These are phyloP conservation scores for Tholera decimalis DNA, from an alignment of 2,888 invertebrate genomes.

Conservation along the genomic window DNA sequence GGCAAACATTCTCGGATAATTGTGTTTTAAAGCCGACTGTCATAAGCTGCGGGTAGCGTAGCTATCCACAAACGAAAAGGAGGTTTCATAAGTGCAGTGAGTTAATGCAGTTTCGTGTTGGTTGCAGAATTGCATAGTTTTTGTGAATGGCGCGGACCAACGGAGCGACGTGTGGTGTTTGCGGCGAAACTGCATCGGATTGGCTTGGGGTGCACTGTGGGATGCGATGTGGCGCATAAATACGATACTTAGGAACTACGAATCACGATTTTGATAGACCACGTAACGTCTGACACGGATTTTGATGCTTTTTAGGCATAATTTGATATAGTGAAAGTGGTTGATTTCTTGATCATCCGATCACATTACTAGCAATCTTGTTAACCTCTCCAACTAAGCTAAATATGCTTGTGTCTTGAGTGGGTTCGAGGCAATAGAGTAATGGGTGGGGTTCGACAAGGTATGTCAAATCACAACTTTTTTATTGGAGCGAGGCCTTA, in stretches of 20 bases:
- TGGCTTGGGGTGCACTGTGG: constrained; percentile 45
- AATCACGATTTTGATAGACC: not conserved
- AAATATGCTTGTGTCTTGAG: no score
- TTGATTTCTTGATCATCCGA: no score
- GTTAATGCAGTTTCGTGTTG: constrained; percentile 53
- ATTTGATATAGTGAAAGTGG: no score
- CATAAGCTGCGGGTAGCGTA: constrained; percentile 84
- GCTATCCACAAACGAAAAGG: constrained; percentile 47
- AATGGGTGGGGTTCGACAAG: no score
- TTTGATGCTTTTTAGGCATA: no score
- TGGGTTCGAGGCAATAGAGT: no score
- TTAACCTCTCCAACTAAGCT: no score
- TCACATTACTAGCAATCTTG: no score
- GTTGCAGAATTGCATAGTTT: constrained; percentile 59
- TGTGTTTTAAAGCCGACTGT: constrained; percentile 74
- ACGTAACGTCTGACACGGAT: not conserved
- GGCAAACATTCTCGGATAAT: constrained; percentile 20
- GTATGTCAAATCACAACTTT: no score
- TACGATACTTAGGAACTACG: not conserved
- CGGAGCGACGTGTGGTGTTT: constrained; percentile 59
- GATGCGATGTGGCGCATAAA: not conserved
- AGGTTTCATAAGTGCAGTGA: constrained; percentile 53
- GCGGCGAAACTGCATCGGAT: constrained; percentile 66
- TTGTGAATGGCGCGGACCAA: constrained; percentile 49
- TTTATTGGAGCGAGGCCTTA: no score